Conservation (phyloP, 2,888 invertebrate genomes). For the Ophioninae sp. region DNA sequence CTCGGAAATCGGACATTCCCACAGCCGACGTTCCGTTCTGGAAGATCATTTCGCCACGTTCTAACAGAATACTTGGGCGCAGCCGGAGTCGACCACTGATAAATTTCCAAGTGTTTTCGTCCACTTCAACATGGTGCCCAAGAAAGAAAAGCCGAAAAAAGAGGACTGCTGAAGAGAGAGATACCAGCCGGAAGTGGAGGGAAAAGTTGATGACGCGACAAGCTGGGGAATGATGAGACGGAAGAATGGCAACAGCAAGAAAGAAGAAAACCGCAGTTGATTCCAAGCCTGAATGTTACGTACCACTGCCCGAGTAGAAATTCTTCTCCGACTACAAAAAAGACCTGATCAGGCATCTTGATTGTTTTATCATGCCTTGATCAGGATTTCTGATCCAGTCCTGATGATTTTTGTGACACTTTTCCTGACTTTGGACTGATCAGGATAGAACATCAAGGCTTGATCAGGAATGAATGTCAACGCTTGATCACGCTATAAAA, state of each 20-base stretch:
- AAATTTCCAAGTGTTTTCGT: constrained; percentile 2
- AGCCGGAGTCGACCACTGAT: constrained; percentile 14
- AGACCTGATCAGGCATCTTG: no score
- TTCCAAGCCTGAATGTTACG: neutral
- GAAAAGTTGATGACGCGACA: neutral
- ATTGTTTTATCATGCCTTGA: no score
- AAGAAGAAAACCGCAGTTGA: neutral
- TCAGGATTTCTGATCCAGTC: no score
- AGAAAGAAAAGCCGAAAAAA: neutral
- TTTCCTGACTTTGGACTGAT: no score
- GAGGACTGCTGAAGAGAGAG: neutral
- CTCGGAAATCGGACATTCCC: constrained; percentile 7
- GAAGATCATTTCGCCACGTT: neutral
- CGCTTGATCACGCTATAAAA: no score
- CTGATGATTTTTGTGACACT: no score
- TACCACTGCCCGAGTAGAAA: no score
- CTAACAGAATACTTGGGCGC: neutral
- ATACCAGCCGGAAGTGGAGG: neutral
- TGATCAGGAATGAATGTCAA: no score
- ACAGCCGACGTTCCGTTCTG: constrained; percentile 15
- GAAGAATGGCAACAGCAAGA: neutral
- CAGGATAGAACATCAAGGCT: no score
- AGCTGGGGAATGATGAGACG: neutral
- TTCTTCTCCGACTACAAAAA: no score
- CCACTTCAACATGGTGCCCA: neutral